phyloP scores from a whole-genome alignment of 2,888 invertebrate genomes.

The Melangyna quadrimaculata region DNA sequence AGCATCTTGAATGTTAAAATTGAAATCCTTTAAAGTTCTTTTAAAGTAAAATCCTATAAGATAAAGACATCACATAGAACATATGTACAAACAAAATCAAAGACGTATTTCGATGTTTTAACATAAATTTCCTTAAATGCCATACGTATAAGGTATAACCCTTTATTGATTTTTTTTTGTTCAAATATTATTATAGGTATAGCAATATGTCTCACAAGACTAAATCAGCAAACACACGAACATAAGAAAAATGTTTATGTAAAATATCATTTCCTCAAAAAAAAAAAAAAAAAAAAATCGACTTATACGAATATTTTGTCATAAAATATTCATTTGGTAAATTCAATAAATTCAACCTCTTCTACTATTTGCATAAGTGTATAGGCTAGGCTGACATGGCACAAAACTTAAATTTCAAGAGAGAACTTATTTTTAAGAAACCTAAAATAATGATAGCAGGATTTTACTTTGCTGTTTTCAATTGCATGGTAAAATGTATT shows the following conservation, averaged over 20 bases:
- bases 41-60: background rate
- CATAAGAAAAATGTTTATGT: background rate
- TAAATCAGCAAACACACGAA: background rate
- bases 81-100: background rate
- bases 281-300: too few relatives aligned
- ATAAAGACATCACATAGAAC: background rate
- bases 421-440: background rate
- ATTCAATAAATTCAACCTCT: constrained; percentile 48
- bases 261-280: background rate
- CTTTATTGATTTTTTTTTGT: background rate
- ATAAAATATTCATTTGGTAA: constrained; percentile 54
- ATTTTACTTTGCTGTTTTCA: too few relatives aligned
- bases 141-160: background rate
- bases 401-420: constrained; percentile 23
- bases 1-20: too few relatives aligned
- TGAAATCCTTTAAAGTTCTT: background rate
- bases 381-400: too few relatives aligned
- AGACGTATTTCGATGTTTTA: background rate
- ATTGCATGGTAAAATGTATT: too few relatives aligned
- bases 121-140: background rate
- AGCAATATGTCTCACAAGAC: background rate
- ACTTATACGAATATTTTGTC: constrained; percentile 21
- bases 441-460: background rate
- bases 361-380: background rate
- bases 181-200: background rate